A percentile compares a stretch with the other conserved stretches of the same genome.
These are phyloP conservation scores for Otolemur garnettii DNA, from an alignment of 2,113 vertebrate species.

Conservation along the genomic window DNA sequence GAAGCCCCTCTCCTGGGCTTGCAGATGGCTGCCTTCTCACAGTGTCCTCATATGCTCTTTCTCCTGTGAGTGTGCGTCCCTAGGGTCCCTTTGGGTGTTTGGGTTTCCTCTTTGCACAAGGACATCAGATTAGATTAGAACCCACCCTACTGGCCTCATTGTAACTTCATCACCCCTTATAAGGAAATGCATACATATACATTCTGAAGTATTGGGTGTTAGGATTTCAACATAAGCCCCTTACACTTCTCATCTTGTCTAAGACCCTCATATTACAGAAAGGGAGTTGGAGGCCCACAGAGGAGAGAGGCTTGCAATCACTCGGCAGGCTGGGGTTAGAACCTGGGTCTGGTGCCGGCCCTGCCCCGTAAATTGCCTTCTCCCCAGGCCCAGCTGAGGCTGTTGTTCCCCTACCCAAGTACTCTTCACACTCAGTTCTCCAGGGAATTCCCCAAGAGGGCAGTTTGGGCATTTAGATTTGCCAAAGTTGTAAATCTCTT, in stretches of 20 bases:
- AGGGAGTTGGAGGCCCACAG: background rate
- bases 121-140: background rate
- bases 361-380: no score
- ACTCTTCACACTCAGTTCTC: background rate
- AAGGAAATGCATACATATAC: background rate
- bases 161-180: background rate
- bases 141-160: background rate
- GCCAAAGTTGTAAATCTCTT: conserved; percentile 74
- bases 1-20: background rate
- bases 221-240: background rate
- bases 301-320: background rate
- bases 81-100: background rate
- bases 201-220: background rate
- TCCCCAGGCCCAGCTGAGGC: background rate
- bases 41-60: background rate
- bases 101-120: background rate
- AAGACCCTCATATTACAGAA: background rate
- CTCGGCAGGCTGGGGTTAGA: background rate
- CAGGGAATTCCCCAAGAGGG: conserved; percentile 52
- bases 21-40: background rate
- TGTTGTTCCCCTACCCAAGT: background rate
- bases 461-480: background rate
- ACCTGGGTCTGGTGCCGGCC: background rate
- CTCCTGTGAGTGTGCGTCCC: background rate
- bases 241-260: background rate